Evolutionary conservation across 1,140 invertebrate genomes (phyloP), one percentile per base, ranked within the genome.

Genomic region (Hycleus phaleratus): DNA sequence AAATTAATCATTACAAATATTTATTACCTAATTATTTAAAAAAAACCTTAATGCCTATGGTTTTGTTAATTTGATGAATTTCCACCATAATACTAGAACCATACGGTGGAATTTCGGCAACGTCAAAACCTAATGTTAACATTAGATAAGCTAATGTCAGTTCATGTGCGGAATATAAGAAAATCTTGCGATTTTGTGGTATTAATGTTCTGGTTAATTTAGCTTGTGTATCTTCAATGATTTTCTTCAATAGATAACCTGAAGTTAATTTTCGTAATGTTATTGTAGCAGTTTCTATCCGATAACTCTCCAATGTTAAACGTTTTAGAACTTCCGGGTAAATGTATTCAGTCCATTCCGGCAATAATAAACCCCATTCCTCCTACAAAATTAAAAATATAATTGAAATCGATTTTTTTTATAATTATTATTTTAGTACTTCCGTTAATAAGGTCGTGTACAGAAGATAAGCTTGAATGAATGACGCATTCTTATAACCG

Each of bases 281-380:
- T 5, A 46, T 38, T 32, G 57, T 62, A 4, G 61, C 59, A 3
- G 59, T 60, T 12, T 45, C 49, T 4, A 60, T 49, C 26, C 53
- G 44, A 40, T 68, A 68, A n/a, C 60, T 59, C 11, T 59, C 55
- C 7, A 60, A 40, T 10, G 55, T 46, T 38, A 32, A 5, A 62
- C 39, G 4, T 66, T 49, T 55, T 7, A 66, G 48, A 42, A 48
- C 77, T n/a, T 83, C 74, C 10, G 59, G 59, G 57, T 32, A 53
- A 61, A 10, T 12, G 51, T 7, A 9, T 24, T 55, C 38, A 25
- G 57, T 61, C 64, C 64, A 66, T 26, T 45, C 32, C 32, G 62
- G 64, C 6, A 58, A 26, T 26, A 44, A 8, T 3, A 58, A 44
- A 12, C 50, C 50, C 9, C 47, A 48, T 5, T 32, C 3, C 0